Percentiles rank a stretch among this genome's conserved stretches.
These are phyloP conservation scores for Megalonaias nervosa DNA, from an alignment of 1,140 invertebrate genomes.

Conservation along the genomic window DNA sequence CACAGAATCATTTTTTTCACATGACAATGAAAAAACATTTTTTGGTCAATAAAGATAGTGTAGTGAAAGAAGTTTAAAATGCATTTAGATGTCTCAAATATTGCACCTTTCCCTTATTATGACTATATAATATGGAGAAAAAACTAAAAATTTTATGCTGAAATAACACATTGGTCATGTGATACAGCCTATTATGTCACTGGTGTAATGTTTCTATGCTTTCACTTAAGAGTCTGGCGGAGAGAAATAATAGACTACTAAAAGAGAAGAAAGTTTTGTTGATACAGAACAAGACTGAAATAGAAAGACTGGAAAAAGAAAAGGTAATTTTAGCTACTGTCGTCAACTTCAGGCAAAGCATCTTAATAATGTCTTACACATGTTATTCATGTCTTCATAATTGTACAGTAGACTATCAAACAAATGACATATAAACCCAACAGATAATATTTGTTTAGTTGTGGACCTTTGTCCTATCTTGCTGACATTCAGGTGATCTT, in stretches of 20 bases:
- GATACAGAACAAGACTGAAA: conserved; percentile 59
- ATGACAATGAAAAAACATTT: too few species aligned
- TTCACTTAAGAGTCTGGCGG: conserved; percentile 57
- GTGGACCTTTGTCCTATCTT: too few species aligned
- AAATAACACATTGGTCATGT: background rate
- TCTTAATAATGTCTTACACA: background rate
- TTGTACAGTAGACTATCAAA: background rate
- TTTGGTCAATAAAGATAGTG: too few species aligned
- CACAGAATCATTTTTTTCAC: too few species aligned
- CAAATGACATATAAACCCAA: background rate
- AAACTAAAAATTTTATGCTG: too few species aligned
- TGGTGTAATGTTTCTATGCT: background rate
- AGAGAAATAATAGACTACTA: conserved; percentile 63
- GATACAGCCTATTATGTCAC: too few species aligned
- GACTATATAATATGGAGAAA: too few species aligned
- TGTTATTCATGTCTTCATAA: background rate
- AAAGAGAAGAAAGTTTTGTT: conserved; percentile 64
- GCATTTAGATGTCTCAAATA: too few species aligned
- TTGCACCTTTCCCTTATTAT: too few species aligned
- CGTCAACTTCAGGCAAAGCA: background rate
- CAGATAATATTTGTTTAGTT: background rate
- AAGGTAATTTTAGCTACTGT: conserved; percentile 41
- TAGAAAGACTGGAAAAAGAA: conserved; percentile 61
- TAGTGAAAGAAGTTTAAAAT: too few species aligned
- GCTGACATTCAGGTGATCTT: too few species aligned